Evolutionary conservation across 2,113 vertebrate species (phyloP).

Genomic region (Pelecanus crispus): DNA sequence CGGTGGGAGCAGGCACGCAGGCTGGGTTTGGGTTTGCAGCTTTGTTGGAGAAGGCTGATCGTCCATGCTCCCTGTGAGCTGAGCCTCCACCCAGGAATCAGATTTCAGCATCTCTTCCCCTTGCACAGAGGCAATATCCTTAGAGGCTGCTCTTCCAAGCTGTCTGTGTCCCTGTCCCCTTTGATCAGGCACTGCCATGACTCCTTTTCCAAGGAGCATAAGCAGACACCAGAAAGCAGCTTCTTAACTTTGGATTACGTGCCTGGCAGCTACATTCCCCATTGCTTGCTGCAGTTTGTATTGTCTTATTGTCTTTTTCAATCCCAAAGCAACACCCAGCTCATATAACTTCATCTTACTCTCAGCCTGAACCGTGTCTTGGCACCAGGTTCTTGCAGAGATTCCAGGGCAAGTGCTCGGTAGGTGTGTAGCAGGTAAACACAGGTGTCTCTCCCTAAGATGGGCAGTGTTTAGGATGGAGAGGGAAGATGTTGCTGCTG

Average conservation of each 20-base stretch:
- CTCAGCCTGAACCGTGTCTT: background rate
- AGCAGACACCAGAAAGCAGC: background rate
- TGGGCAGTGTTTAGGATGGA: background rate
- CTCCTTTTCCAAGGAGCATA: background rate
- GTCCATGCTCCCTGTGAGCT: background rate
- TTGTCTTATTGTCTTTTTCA: background rate
- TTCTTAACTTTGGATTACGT: background rate
- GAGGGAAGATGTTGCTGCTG: background rate
- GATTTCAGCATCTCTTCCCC: background rate
- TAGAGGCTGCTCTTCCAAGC: background rate
- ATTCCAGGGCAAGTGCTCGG: background rate
- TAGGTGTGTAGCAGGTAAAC: background rate
- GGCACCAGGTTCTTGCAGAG: background rate
- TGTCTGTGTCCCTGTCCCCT: background rate
- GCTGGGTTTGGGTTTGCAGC: background rate
- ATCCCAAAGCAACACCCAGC: background rate
- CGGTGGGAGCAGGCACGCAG: accelerated
- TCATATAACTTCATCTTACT: background rate
- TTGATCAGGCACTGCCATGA: accelerated
- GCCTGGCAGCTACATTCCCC: background rate
- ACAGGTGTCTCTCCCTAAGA: background rate
- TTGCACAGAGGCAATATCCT: background rate
- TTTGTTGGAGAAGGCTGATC: background rate
- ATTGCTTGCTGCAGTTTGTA: background rate
- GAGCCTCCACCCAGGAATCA: background rate